Base-by-base conservation (phyloP, 1,140 invertebrate genomes). In the Megathymus violae region DNA sequence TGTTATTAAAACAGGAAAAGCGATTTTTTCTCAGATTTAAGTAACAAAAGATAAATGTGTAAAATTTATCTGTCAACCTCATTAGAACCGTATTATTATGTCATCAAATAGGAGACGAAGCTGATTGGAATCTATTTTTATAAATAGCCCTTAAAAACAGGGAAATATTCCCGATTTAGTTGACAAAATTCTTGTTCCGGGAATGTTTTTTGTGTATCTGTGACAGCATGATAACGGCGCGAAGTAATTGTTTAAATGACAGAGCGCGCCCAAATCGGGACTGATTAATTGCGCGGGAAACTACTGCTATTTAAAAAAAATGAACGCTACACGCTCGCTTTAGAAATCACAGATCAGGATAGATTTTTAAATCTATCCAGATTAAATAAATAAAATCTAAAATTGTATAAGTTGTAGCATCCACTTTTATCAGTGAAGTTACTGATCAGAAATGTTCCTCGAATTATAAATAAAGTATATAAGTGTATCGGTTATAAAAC, bases 181-280 rank as follows among this genome's bases (percentile, higher is more conserved):
- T 54, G 48, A 56, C 41, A 51, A n/a, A 68, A 68, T 15, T 54
- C 47, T 64, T 22, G 59, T 61, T 69, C 56, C 62, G 41, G 48
- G 62, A 61, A 64, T 5, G 13, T 40, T 64, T 69, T 69, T 64
- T 69, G 58, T 61, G 63, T 61, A 54, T 66, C 56, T 66, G 14
- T 71, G 78, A 81, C 81, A 81, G 74, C 66, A 76, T 81, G 81
- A 83, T 76, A 79, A 75, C 73, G 69, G 61, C 36, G 19, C 50
- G 47, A 66, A 61, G 52, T 82, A 84, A 84, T 84, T 84, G 81
- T 69, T 74, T 73, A 75, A 84, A 84, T 62, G 81, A 82, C 77
- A 80, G 74, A 70, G 64, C 64, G 60, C 51, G 63, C 62, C 66
- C 76, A 69, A 83, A 74, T 62, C 50, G 64, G 47, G 19, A 2